Conservation (phyloP, 2,888 invertebrate genomes). For the Onthophagus sagittarius region DNA sequence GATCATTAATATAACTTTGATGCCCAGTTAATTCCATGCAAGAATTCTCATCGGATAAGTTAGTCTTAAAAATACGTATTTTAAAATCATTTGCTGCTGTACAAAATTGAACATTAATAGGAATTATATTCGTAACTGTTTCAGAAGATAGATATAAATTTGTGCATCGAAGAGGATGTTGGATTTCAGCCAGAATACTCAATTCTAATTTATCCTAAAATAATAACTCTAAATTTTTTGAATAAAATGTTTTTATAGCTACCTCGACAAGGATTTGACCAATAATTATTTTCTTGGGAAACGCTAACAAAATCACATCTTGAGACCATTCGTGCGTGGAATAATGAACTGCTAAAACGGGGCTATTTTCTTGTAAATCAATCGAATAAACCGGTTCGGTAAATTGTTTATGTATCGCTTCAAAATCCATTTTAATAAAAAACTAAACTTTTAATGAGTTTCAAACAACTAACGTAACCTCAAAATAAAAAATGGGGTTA, state of each 20-base stretch:
- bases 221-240: background rate
- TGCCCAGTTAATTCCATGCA: conserved; percentile 59
- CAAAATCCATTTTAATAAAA: conserved; percentile 3
- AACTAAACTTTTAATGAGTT: background rate
- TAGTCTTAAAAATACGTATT: conserved; percentile 54
- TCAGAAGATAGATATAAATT: conserved; percentile 60
- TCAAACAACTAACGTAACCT: background rate
- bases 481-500: background rate
- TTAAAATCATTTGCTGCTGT: conserved; percentile 57
- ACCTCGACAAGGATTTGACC: conserved; percentile 58
- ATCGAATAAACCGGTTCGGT: conserved; percentile 49
- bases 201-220: conserved; percentile 52
- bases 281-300: conserved; percentile 55
- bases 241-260: conserved; percentile 30
- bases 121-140: conserved; percentile 56
- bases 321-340: conserved; percentile 64
- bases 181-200: conserved; percentile 54
- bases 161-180: conserved; percentile 54
- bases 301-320: conserved; percentile 59
- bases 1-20: conserved; percentile 64
- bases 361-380: conserved; percentile 50
- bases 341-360: conserved; percentile 56
- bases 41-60: conserved; percentile 51
- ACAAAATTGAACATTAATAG: conserved; percentile 55
- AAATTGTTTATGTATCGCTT: conserved; percentile 29